A percentile compares a stretch with the other conserved stretches of the same genome.
These are phyloP conservation scores for Taenaris catops DNA, from an alignment of 2,888 invertebrate species.

Conservation along the genomic window DNA sequence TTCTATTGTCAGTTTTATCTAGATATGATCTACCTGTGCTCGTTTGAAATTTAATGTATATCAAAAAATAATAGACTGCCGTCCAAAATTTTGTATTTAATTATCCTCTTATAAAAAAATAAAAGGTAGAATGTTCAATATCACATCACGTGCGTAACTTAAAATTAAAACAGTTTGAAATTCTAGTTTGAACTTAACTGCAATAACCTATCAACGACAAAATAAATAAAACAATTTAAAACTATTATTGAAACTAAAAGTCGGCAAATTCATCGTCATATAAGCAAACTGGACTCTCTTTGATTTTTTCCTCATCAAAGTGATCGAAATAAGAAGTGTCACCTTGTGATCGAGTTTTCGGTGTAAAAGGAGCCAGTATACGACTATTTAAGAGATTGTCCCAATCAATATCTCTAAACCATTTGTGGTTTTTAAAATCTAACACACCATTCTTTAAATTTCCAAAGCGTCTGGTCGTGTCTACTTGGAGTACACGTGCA, in stretches of 20 bases:
- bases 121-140: no score
- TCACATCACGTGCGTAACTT: no score
- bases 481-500: conserved; percentile 85
- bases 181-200: conserved; percentile 9
- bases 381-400: conserved; percentile 89
- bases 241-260: conserved; percentile 70
- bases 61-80: no score
- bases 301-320: conserved; percentile 78
- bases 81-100: no score
- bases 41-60: no score
- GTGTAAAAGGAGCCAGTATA: conserved; percentile 82
- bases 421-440: conserved; percentile 95
- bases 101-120: no score
- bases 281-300: conserved; percentile 71
- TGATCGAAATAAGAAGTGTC: conserved; percentile 87
- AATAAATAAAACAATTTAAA: conserved; percentile 3
- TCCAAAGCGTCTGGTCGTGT: conserved; percentile 83
- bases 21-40: no score
- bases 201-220: conserved; percentile 4
- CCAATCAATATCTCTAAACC: conserved; percentile 96
- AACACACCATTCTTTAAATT: conserved; percentile 92
- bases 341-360: conserved; percentile 77
- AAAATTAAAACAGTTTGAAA: conserved; percentile 20
- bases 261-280: conserved; percentile 84
- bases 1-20: no score